Conservation (phyloP, 2,113 vertebrate species). For the Siphamia tubifer region DNA sequence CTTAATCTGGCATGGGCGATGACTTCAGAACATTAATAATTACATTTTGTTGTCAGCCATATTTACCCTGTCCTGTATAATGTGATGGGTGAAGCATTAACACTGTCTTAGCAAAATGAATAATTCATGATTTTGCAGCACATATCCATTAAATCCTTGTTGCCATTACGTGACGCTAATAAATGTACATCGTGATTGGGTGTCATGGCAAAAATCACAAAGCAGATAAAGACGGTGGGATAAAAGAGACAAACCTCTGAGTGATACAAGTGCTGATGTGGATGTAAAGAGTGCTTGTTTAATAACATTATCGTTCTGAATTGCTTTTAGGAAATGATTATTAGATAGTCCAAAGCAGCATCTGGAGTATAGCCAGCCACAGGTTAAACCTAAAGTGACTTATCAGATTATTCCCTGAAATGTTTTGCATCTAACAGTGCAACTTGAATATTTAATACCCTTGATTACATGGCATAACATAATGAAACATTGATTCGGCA, state of each 20-base stretch:
- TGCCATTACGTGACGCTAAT: slow-evolving; percentile 52
- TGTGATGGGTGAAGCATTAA: slow-evolving; percentile 41
- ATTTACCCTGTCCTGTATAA: slow-evolving; percentile 34
- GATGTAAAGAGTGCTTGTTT: slow-evolving; percentile 8
- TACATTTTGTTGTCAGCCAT: slow-evolving; percentile 36
- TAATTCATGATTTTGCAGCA: slow-evolving; percentile 54
- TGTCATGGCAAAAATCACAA: slow-evolving; percentile 19
- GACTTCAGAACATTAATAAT: slow-evolving; percentile 28
- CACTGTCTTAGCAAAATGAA: slow-evolving; percentile 32
- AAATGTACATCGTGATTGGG: slow-evolving; percentile 38
- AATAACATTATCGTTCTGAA: slow-evolving; percentile 16
- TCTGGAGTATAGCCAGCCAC: neutral
- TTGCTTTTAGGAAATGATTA: slow-evolving; percentile 27
- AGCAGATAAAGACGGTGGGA: slow-evolving; percentile 1
- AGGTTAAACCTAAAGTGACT: slow-evolving; percentile 18
- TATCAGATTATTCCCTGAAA: slow-evolving; percentile 10
- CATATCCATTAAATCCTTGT: slow-evolving; percentile 52
- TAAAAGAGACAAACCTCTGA: neutral
- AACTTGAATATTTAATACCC: slow-evolving; percentile 24
- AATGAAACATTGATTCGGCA: slow-evolving; percentile 17
- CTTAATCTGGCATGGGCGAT: slow-evolving; percentile 20
- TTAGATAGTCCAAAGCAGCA: slow-evolving; percentile 4
- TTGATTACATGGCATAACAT: slow-evolving; percentile 15
- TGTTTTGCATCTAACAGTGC: slow-evolving; percentile 12
- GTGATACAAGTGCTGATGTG: slow-evolving; percentile 21